Evolutionary conservation across 53 echinoderm and acorn worm species (phyloP).

Genomic region (Holothuria scabra): DNA sequence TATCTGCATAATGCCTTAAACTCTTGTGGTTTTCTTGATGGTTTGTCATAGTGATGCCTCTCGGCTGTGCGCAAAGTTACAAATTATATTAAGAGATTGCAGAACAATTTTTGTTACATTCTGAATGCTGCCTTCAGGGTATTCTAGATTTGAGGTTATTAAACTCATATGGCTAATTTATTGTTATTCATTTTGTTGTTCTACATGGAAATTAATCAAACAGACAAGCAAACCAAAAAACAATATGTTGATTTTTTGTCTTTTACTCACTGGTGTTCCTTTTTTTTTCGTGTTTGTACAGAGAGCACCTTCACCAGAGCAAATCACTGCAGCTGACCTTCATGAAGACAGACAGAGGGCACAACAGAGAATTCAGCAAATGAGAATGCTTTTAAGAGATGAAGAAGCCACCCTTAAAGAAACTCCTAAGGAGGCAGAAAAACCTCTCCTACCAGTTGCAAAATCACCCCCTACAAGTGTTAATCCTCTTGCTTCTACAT

Average conservation of each 20-base stretch:
- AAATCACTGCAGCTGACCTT: conserved; percentile 38
- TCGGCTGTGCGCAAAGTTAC: too few relatives aligned
- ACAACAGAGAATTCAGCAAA: conserved; percentile 12
- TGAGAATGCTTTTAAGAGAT: conserved; percentile 27
- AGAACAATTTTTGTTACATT: too few relatives aligned
- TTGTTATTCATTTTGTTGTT: too few relatives aligned
- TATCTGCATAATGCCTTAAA: too few relatives aligned
- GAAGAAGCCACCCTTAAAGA: conserved; percentile 9
- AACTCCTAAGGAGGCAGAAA: conserved; percentile 9
- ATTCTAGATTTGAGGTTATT: too few relatives aligned
- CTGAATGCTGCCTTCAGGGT: too few relatives aligned
- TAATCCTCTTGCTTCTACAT: neutral
- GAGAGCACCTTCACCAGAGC: conserved; percentile 28
- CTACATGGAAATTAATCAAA: too few relatives aligned
- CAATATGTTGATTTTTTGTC: neutral
- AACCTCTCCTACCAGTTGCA: conserved; percentile 25
- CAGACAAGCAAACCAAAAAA: too few relatives aligned
- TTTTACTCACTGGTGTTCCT: neutral
- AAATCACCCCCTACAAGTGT: neutral
- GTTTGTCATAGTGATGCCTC: too few relatives aligned
- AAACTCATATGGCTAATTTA: too few relatives aligned
- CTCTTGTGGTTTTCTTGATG: too few relatives aligned
- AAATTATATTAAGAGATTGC: too few relatives aligned
- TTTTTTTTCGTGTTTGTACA: neutral
- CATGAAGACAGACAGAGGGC: conserved; percentile 43